These are phyloP conservation scores for Araneus ventricosus DNA, from an alignment of 1,140 invertebrate species.

Conservation along the genomic window DNA sequence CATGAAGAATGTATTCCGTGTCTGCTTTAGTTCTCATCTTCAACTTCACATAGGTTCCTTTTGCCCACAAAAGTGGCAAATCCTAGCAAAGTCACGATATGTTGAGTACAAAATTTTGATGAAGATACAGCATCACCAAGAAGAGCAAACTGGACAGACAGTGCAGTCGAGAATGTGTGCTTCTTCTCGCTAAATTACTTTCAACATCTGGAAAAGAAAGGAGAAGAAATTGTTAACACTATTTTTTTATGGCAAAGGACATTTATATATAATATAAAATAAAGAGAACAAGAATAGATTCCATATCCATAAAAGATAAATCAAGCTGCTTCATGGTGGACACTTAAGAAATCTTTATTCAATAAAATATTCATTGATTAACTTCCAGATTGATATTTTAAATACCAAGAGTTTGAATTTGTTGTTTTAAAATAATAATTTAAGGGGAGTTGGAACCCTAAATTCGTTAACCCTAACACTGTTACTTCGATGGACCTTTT, in stretches of 20 bases:
- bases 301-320: too few relatives aligned
- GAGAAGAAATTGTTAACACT: neutral
- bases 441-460: too few relatives aligned
- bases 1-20: conserved; percentile 28
- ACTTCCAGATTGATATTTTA: too few relatives aligned
- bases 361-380: too few relatives aligned
- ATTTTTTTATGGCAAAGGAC: neutral
- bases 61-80: neutral
- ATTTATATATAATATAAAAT: too few relatives aligned
- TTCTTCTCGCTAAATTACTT: neutral
- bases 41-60: neutral
- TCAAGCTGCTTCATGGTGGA: too few relatives aligned
- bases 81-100: conserved; percentile 53
- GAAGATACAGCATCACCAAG: conserved; percentile 36
- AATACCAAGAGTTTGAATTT: too few relatives aligned
- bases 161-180: conserved; percentile 12
- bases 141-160: conserved; percentile 41
- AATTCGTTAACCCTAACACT: too few relatives aligned
- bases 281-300: too few relatives aligned
- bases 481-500: too few relatives aligned
- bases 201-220: neutral
- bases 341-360: too few relatives aligned
- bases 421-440: too few relatives aligned
- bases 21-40: conserved; percentile 8
- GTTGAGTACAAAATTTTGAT: conserved; percentile 39